Conservation (phyloP, 1,140 invertebrate genomes). For the Nasonia vitripennis region DNA sequence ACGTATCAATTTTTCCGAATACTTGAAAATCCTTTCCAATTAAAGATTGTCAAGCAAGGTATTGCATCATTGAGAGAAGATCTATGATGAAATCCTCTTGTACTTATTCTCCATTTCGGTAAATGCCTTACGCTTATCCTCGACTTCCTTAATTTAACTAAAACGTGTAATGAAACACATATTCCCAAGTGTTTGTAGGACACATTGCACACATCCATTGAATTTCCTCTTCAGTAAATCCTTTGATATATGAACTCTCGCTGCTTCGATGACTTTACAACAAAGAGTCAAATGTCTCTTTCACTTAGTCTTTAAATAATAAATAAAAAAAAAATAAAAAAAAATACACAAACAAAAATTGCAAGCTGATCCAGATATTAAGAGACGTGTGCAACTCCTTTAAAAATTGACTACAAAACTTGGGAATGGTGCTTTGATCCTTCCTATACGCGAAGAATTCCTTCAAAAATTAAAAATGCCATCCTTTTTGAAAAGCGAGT, state of each 20-base stretch:
- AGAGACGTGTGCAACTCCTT: constrained; percentile 45
- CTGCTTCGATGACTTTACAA: constrained; percentile 26
- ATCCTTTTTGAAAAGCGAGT: constrained; percentile 35
- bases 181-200: constrained; percentile 53
- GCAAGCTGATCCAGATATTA: constrained; percentile 31
- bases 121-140: constrained; percentile 40
- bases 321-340: constrained; percentile 5
- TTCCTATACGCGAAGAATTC: constrained; percentile 52
- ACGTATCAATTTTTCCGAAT: background rate
- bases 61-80: constrained; percentile 43
- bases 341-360: constrained; percentile 10
- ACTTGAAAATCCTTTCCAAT: constrained; percentile 48
- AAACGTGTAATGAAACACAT: constrained; percentile 43
- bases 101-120: constrained; percentile 15
- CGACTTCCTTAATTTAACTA: constrained; percentile 41
- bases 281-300: constrained; percentile 31
- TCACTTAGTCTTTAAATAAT: constrained; percentile 27
- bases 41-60: constrained; percentile 30
- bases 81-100: constrained; percentile 51
- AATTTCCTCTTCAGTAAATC: constrained; percentile 50
- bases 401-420: constrained; percentile 49
- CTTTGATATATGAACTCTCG: constrained; percentile 29
- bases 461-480: constrained; percentile 48
- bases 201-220: constrained; percentile 47
- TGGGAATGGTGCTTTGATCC: constrained; percentile 53